phyloP scores from a whole-genome alignment of 2,888 invertebrate genomes.

The Ceriagrion tenellum region DNA sequence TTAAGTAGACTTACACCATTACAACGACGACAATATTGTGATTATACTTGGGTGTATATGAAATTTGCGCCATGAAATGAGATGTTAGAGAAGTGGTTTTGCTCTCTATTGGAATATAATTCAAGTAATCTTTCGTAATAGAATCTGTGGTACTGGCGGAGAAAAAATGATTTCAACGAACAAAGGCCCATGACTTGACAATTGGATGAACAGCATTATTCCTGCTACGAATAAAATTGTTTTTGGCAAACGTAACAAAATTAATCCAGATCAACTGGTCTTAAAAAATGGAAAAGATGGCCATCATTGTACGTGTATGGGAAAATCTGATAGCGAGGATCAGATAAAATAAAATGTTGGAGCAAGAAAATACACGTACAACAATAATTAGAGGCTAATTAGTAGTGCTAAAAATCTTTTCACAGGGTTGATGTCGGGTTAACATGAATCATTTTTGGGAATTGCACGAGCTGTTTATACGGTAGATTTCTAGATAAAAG shows the following conservation, averaged over 20 bases:
- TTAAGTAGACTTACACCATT: no score
- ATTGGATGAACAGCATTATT: no score
- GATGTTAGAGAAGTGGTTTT: no score
- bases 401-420: not conserved
- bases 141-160: no score
- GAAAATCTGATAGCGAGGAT: slow-evolving; percentile 24
- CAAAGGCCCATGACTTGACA: no score
- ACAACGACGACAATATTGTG: no score
- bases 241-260: not conserved
- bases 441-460: not conserved
- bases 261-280: not conserved
- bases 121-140: no score
- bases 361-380: not conserved
- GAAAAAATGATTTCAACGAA: no score
- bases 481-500: not conserved
- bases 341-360: not conserved
- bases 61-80: no score
- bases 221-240: no score
- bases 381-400: not conserved
- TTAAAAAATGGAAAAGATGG: not conserved
- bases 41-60: no score
- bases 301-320: not conserved
- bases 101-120: no score
- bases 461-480: not conserved
- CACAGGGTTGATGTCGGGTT: not conserved